Percentiles rank a stretch among this genome's conserved stretches.
Evolutionary conservation across 2,797 vertebrate species (phyloP).

Genomic region (Peromyscus attwateri): DNA sequence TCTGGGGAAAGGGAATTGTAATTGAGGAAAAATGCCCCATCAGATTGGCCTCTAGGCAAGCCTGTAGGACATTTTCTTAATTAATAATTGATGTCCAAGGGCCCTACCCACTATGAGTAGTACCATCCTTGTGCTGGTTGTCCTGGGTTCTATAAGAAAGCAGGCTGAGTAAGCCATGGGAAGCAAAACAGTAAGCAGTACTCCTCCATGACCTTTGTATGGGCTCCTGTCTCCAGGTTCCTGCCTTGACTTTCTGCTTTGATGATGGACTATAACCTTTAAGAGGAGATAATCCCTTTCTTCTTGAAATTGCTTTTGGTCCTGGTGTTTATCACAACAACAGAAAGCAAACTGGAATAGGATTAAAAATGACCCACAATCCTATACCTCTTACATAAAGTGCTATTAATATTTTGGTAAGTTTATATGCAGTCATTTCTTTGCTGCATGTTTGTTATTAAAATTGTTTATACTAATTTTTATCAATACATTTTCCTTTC

Average conservation of each 20-base stretch:
- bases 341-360: not conserved
- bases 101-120: no score
- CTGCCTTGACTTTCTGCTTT: not conserved
- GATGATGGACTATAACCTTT: not conserved
- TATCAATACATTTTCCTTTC: constrained; percentile 10
- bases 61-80: not conserved
- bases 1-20: not conserved
- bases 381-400: not conserved
- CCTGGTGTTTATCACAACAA: not conserved
- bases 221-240: not conserved
- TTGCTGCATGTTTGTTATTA: not conserved
- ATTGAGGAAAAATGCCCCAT: not conserved
- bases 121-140: not conserved
- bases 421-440: not conserved
- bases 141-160: not conserved
- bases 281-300: not conserved
- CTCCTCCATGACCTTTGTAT: not conserved
- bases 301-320: not conserved
- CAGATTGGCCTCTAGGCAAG: no score
- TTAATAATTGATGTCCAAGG: not conserved
- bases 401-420: constrained; percentile 39
- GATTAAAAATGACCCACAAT: not conserved
- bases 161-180: not conserved
- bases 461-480: constrained; percentile 19
- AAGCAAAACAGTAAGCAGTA: not conserved